phyloP scores from a whole-genome alignment of 2,797 vertebrate genomes.

The Tenualosa thibaudeaui region DNA sequence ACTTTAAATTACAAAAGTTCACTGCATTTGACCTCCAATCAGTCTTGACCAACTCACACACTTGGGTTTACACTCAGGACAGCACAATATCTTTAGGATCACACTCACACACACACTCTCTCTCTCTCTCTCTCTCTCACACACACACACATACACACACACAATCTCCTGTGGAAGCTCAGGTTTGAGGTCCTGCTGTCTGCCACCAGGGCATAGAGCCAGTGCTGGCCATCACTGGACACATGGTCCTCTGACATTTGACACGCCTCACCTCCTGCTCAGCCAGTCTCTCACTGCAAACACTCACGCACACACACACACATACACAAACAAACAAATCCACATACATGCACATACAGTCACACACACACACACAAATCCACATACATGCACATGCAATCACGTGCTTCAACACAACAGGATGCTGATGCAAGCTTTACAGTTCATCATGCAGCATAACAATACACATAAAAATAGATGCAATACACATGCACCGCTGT shows the following conservation, averaged over 20 bases:
- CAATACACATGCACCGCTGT: background rate
- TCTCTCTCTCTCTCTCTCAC: background rate
- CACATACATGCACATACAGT: background rate
- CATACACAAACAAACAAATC: background rate
- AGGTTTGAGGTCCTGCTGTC: conserved; percentile 14
- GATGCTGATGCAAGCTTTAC: background rate
- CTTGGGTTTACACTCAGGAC: too few species aligned
- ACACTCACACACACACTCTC: background rate
- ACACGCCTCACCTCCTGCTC: conserved; percentile 12
- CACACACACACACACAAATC: background rate
- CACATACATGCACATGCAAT: background rate
- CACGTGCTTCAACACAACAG: background rate
- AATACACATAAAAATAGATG: background rate
- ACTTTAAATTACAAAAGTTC: too few species aligned
- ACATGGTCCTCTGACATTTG: conserved; percentile 20
- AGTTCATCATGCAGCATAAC: background rate
- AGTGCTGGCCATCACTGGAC: conserved; percentile 7
- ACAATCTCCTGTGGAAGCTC: background rate
- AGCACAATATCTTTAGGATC: too few species aligned
- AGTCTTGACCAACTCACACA: too few species aligned
- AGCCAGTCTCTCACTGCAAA: conserved; percentile 6
- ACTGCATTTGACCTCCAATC: too few species aligned
- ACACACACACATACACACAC: conserved; percentile 8
- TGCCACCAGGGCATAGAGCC: conserved; percentile 5
- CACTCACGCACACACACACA: background rate